phyloP scores from a whole-genome alignment of 2,797 vertebrate genomes.

The Characodon lateralis region DNA sequence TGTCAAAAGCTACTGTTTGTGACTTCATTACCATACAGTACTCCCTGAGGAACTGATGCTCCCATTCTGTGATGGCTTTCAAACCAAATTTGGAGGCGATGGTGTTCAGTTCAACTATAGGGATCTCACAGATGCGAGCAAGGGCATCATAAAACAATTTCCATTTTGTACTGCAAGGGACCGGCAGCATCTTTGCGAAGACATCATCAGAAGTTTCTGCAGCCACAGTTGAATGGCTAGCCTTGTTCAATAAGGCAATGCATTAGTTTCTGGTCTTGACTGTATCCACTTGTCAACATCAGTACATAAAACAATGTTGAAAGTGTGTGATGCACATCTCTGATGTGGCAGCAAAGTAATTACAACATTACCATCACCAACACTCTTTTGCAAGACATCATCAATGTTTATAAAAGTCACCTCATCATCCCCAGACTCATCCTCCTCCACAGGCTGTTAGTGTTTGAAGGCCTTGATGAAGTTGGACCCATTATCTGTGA shows the following conservation, averaged over 20 bases:
- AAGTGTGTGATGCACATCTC: slow-evolving; percentile 1
- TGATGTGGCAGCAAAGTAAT: background rate
- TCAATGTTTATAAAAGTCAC: background rate
- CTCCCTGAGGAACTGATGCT: background rate
- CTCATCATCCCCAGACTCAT: background rate
- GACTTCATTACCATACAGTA: background rate
- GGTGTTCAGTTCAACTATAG: background rate
- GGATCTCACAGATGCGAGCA: background rate
- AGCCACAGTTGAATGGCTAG: background rate
- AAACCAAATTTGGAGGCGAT: background rate
- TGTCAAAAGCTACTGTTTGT: background rate
- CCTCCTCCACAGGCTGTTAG: background rate
- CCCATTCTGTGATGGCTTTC: background rate
- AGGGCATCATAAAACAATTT: background rate
- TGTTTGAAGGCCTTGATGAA: background rate
- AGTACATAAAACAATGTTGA: background rate
- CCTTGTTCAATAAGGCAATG: background rate
- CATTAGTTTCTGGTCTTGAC: background rate
- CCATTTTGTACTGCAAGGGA: background rate
- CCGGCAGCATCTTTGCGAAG: background rate
- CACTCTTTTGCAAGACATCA: background rate
- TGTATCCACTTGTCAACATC: background rate
- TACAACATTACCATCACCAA: background rate
- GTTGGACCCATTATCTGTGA: background rate
- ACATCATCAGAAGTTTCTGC: background rate